Evolutionary conservation across 2,888 invertebrate species (phyloP), one percentile per base, ranked within the genome.

Genomic region (Aporophyla lueneburgensis): DNA sequence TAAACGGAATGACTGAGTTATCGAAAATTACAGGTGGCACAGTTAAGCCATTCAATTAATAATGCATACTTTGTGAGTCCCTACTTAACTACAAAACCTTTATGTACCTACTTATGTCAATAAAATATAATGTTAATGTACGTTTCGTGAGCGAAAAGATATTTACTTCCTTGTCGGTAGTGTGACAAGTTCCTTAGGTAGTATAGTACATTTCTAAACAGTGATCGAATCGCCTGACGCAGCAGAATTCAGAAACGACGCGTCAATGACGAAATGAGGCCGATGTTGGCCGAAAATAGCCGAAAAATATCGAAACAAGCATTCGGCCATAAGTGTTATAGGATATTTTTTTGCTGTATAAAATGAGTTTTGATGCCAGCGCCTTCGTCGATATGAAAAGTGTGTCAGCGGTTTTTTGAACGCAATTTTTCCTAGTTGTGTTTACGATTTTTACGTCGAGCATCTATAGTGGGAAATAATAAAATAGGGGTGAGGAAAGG

Each of bases 301-400:
- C 84, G 81, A 76, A 74, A 76, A 71, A 62, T 0, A 61, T 58
- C 84, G 84, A 82, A 87, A 86, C 82, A 84, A 74, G 58, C 58
- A 68, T 68, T 83, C 21, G 63, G 24, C n/a, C 75, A 61, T 81
- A 80, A 84, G 67, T 80, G 73, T 81, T 77, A 81, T 83, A 78
- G 51, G 75, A 76, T 76, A 62, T 86, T 84, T 81, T 83, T 81
- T 85, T 85, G 68, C 67, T 76, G 59, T 80, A 75, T 76, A 86
- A 76, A 87, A 86, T 78, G 76, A 76, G 86, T 82, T 84, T 87
- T 86, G 78, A 74, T 54, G 77, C 62, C 61, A 56, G 43, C 65
- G 69, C 53, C 33, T 58, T 9, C 63, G 58, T 69, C 76, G 71
- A 82, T 86, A 81, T 79, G 74, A 81, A 85, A 81, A 74, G 54